Percentiles rank a stretch among this genome's conserved stretches.
Evolutionary conservation across 64 coral and sea anemone genomes (phyloP).

Genomic region (Dendrophyllia cribrosa): DNA sequence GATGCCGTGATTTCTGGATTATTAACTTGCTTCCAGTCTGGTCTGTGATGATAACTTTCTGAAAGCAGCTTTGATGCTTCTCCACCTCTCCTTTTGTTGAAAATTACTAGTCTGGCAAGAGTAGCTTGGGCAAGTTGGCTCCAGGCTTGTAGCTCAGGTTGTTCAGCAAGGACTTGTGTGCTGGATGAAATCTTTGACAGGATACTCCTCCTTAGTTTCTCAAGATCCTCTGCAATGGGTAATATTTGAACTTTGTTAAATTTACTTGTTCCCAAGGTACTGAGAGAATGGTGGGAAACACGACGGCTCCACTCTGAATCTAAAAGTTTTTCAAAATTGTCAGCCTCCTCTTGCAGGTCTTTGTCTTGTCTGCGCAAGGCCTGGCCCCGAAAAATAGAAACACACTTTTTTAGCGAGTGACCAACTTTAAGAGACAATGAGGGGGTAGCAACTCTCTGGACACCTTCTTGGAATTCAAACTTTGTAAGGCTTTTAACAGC

Average conservation of each 20-base stretch:
- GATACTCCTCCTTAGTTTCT: slow-evolving; percentile 17
- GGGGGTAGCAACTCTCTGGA: slow-evolving; percentile 32
- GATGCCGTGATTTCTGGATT: background rate
- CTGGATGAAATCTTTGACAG: slow-evolving; percentile 20
- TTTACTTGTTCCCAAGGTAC: background rate
- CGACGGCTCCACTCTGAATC: slow-evolving; percentile 44
- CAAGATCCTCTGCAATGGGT: slow-evolving; percentile 52
- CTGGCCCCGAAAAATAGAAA: slow-evolving; percentile 6
- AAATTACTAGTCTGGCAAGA: slow-evolving; percentile 53
- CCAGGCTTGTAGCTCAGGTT: slow-evolving; percentile 32
- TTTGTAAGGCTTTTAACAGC: slow-evolving; percentile 23
- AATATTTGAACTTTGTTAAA: slow-evolving; percentile 49
- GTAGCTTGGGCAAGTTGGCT: slow-evolving; percentile 25
- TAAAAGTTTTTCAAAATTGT: slow-evolving; percentile 60
- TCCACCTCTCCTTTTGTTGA: slow-evolving; percentile 59
- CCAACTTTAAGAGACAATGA: slow-evolving; percentile 56
- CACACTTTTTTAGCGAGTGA: slow-evolving; percentile 63
- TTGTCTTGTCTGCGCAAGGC: slow-evolving; percentile 48
- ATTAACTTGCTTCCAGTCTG: slow-evolving; percentile 28
- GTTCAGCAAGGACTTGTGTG: background rate
- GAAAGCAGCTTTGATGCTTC: slow-evolving; percentile 43
- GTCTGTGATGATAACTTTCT: slow-evolving; percentile 5
- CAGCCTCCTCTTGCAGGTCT: slow-evolving; percentile 17
- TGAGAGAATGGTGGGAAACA: slow-evolving; percentile 56
- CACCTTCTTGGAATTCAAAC: slow-evolving; percentile 41